These are phyloP conservation scores for Sphenopsis melanotis DNA, from an alignment of 2,797 vertebrate genomes.

Conservation along the genomic window DNA sequence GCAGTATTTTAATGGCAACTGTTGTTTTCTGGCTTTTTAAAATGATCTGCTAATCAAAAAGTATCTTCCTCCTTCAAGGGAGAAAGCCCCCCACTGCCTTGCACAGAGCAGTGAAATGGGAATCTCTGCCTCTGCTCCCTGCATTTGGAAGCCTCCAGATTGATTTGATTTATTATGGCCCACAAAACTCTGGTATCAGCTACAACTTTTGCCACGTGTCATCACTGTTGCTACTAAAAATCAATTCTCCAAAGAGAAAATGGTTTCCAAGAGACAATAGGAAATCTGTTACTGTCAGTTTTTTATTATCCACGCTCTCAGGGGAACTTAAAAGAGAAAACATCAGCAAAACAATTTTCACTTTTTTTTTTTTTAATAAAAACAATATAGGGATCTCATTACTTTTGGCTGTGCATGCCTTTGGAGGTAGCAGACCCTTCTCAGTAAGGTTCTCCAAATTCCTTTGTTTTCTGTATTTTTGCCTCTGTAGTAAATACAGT, in stretches of 20 bases:
- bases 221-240: slow-evolving; percentile 77
- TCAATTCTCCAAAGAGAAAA: slow-evolving; percentile 69
- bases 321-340: slow-evolving; percentile 61
- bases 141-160: slow-evolving; percentile 30
- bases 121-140: slow-evolving; percentile 1
- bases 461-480: background rate
- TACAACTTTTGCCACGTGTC: slow-evolving; percentile 71
- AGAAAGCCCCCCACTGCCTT: background rate
- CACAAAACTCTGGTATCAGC: slow-evolving; percentile 73
- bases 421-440: background rate
- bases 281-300: slow-evolving; percentile 77
- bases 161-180: slow-evolving; percentile 72
- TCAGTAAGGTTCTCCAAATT: background rate
- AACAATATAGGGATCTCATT: background rate
- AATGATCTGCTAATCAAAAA: background rate
- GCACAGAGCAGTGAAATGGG: background rate
- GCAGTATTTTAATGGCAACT: background rate
- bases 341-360: slow-evolving; percentile 66
- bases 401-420: background rate
- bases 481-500: background rate
- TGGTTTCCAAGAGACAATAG: slow-evolving; percentile 56
- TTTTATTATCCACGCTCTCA: slow-evolving; percentile 66
- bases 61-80: background rate
- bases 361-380: background rate
- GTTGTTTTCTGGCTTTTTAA: background rate